phyloP scores from a whole-genome alignment of 1,140 invertebrate species.

The Cataglyphis hispanica region DNA sequence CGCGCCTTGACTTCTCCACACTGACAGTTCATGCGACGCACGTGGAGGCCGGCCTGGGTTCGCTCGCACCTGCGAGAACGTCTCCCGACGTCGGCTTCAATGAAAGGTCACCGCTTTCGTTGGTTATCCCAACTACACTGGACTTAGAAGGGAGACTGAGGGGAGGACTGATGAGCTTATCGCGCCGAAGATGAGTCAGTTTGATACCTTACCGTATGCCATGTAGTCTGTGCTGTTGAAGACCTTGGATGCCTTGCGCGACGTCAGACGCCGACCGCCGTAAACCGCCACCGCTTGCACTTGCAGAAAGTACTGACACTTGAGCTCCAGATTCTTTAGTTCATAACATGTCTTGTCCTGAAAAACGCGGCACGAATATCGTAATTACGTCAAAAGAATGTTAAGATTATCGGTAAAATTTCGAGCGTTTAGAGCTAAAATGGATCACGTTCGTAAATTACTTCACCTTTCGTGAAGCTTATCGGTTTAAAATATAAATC shows the following conservation, averaged over 20 bases:
- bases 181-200: not conserved
- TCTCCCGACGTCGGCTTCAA: conserved; percentile 74
- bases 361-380: not conserved
- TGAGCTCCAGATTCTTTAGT: conserved; percentile 88
- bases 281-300: conserved; percentile 90
- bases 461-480: too few species aligned
- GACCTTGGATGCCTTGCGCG: conserved; percentile 89
- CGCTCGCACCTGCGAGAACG: conserved; percentile 75
- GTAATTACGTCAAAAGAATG: not conserved
- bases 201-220: conserved; percentile 81
- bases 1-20: conserved; percentile 74
- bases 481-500: not conserved
- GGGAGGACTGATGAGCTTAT: conserved; percentile 26
- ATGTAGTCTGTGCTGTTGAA: conserved; percentile 89
- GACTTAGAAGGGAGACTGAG: conserved; percentile 50
- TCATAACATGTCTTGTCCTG: conserved; percentile 88
- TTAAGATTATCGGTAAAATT: not conserved
- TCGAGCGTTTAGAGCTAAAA: not conserved
- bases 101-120: conserved; percentile 72
- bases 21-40: conserved; percentile 76
- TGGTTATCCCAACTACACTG: conserved; percentile 71
- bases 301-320: conserved; percentile 91
- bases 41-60: conserved; percentile 70
- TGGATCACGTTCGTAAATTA: too few species aligned
- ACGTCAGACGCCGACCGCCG: conserved; percentile 89